Evolutionary conservation across 2,888 invertebrate species (phyloP), one percentile per base, ranked within the genome.

Genomic region (Drosophila percnosoma): DNA sequence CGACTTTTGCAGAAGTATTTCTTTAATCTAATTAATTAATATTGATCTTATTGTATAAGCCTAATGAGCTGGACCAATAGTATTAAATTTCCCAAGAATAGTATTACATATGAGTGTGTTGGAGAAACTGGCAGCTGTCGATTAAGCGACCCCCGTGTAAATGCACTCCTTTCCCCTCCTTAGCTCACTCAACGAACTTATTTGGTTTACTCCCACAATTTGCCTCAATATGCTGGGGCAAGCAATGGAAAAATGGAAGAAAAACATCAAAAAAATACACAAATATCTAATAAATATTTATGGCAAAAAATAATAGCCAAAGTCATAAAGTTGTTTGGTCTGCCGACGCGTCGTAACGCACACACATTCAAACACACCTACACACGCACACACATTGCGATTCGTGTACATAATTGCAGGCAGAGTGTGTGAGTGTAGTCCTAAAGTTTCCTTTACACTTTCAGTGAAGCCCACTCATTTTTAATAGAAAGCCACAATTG

Each of bases 261-360:
- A 10, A 34, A n/a, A 24, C 13, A 33, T 11, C 15, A 15, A 42
- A 24, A 29, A 18, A 29, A 29, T 68, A 52, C 60, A 75, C 73
- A 70, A 83, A 89, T 69, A 74, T 73, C 69, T 71, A 84, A 89
- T 85, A 87, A 85, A 87, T 89, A 89, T 84, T 89, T 82, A 82
- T 87, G 74, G 79, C 69, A 45, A 67, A 77, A 76, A 78, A 80
- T 80, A 75, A 88, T 73, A 71, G 68, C 67, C 68, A 75, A 69
- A 68, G 74, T 84, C 76, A 81, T 83, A 72, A 83, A 81, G 86
- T 65, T 78, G 83, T 88, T 83, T 68, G 67, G 58, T 59, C 48
- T 66, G 71, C 45, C 62, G n/a, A 52, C 58, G 51, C 38, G 51
- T 51, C 29, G 15, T 18, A 10, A 36, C 24, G 24, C n/a, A 60